phyloP scores from a whole-genome alignment of 2,113 vertebrate species.

The Pangasianodon hypophthalmus region DNA sequence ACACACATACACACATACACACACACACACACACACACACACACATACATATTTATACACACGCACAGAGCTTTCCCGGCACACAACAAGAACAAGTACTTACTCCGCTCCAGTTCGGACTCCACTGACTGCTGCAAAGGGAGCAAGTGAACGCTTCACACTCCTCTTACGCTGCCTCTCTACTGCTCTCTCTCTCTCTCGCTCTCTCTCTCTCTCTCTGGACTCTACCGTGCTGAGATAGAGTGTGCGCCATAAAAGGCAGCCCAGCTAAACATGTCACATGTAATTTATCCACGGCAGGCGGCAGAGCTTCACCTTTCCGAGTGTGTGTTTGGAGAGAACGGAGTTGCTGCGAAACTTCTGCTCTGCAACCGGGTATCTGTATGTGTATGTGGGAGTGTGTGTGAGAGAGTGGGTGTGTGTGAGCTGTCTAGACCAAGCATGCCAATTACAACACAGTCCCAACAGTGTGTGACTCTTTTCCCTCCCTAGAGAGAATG shows the following conservation, averaged over 20 bases:
- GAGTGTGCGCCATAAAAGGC: constrained; percentile 83
- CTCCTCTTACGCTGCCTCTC: constrained; percentile 55
- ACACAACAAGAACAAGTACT: constrained; percentile 65
- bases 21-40: background rate
- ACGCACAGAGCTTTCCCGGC: constrained; percentile 1
- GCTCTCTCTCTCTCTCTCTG: constrained; percentile 71
- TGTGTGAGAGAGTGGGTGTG: background rate
- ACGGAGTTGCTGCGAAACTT: constrained; percentile 51
- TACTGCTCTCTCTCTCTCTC: constrained; percentile 48
- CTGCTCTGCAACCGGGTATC: background rate
- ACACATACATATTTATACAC: background rate
- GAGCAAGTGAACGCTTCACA: constrained; percentile 65
- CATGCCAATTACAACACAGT: constrained; percentile 40
- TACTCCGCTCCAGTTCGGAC: constrained; percentile 75
- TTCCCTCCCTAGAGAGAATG: constrained; percentile 19
- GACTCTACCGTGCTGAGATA: constrained; percentile 72
- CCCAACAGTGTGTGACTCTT: constrained; percentile 1
- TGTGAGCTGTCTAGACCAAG: constrained; percentile 19
- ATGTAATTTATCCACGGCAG: constrained; percentile 81
- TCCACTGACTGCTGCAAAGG: constrained; percentile 81
- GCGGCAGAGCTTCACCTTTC: constrained; percentile 78
- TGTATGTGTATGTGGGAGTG: background rate
- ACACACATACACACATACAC: constrained; percentile 22
- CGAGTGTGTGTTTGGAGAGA: constrained; percentile 69
- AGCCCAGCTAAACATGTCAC: constrained; percentile 83